Conservation (phyloP, 2,888 invertebrate genomes). For the Tachina grossa region DNA sequence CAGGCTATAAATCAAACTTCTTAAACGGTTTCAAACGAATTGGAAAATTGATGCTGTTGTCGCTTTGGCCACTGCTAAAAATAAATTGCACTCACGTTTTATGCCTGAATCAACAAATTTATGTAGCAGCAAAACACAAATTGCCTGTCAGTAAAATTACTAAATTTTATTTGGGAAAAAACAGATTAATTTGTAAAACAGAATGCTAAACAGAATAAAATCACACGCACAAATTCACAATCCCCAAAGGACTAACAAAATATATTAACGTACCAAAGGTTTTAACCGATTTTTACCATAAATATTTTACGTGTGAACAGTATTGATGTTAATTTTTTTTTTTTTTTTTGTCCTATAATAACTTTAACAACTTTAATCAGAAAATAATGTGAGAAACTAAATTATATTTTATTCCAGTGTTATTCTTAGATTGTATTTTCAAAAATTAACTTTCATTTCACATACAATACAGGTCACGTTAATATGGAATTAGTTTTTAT, state of each 20-base stretch:
- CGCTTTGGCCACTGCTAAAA: background rate
- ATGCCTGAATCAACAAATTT: constrained; percentile 9
- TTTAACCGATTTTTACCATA: constrained; percentile 1
- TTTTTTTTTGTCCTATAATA: constrained; percentile 7
- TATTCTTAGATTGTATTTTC: constrained; percentile 18
- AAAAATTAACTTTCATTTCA: constrained; percentile 42
- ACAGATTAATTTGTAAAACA: constrained; percentile 15
- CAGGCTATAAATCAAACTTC: constrained; percentile 16
- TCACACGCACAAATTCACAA: constrained; percentile 7
- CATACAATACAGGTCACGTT: constrained; percentile 30
- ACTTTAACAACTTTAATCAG: background rate
- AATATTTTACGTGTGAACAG: background rate
- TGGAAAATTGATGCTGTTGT: constrained; percentile 17
- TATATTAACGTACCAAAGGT: constrained; percentile 4
- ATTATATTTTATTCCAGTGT: constrained; percentile 15
- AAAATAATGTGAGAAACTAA: constrained; percentile 7
- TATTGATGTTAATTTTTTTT: constrained; percentile 4
- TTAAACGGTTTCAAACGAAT: constrained; percentile 19
- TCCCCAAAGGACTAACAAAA: constrained; percentile 9
- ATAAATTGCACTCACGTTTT: constrained; percentile 32
- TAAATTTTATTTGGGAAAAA: constrained; percentile 17
- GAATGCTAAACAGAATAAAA: background rate
- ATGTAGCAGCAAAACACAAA: constrained; percentile 10
- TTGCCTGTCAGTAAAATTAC: constrained; percentile 32
- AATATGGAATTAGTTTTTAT: constrained; percentile 9